Conservation (phyloP, 1,140 invertebrate species). For the Trachymyrmex septentrionalis region DNA sequence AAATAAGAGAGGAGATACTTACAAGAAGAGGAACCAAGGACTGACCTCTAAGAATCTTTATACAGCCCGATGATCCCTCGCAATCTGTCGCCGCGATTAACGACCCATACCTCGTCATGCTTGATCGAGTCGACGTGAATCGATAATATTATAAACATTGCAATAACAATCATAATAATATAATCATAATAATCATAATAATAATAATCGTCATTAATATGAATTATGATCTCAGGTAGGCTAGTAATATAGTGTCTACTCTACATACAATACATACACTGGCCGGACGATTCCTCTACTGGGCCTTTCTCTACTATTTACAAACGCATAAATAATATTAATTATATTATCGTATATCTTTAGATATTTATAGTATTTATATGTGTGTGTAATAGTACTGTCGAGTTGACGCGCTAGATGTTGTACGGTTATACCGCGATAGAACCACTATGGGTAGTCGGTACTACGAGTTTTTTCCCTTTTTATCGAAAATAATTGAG, state of each 20-base stretch:
- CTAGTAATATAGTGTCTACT: conserved; percentile 85
- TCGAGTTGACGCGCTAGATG: conserved; percentile 71
- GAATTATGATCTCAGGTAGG: conserved; percentile 81
- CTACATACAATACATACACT: conserved; percentile 87
- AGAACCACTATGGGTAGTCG: conserved; percentile 63
- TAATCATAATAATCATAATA: conserved; percentile 82
- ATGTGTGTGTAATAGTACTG: conserved; percentile 79
- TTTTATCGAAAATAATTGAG: conserved; percentile 26
- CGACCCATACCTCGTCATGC: conserved; percentile 74
- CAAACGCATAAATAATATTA: conserved; percentile 87
- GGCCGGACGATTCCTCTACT: conserved; percentile 79
- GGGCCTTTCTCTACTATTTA: conserved; percentile 85
- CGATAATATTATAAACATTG: conserved; percentile 84
- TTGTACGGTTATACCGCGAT: conserved; percentile 66
- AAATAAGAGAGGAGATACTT: conserved; percentile 75
- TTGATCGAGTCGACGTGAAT: conserved; percentile 76
- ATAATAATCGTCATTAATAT: conserved; percentile 81
- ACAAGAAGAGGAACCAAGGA: conserved; percentile 35
- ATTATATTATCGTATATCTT: conserved; percentile 83
- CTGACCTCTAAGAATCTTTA: background rate
- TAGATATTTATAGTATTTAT: conserved; percentile 80
- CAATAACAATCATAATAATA: conserved; percentile 84
- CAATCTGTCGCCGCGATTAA: conserved; percentile 73
- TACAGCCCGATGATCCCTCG: conserved; percentile 62
- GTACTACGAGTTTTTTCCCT: conserved; percentile 56